phyloP scores from a whole-genome alignment of 2,888 invertebrate species.

The Poecilus cupreus region DNA sequence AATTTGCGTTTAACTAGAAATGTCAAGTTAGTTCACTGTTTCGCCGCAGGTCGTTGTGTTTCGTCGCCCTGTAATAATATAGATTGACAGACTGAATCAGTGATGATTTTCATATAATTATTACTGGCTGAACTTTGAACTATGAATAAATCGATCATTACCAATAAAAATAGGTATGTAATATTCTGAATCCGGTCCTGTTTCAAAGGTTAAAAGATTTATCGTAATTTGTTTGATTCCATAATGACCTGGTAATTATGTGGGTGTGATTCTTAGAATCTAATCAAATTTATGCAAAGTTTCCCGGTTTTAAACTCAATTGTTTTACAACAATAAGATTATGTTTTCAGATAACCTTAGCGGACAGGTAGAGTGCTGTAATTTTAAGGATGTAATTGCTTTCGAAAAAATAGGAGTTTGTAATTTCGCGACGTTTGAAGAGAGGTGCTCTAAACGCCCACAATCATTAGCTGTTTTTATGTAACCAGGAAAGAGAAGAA shows the following conservation, averaged over 20 bases:
- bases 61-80: too few species aligned
- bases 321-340: conserved; percentile 34
- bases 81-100: too few species aligned
- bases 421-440: conserved; percentile 5
- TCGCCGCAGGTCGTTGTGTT: too few species aligned
- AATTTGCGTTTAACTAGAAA: too few species aligned
- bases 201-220: conserved; percentile 4
- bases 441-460: conserved; percentile 12
- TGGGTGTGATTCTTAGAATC: conserved; percentile 38
- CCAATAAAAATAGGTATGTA: too few species aligned
- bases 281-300: conserved; percentile 13
- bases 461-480: conserved; percentile 2
- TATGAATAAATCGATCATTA: too few species aligned
- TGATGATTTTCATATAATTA: too few species aligned
- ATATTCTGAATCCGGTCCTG: not conserved
- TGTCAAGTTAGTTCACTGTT: too few species aligned
- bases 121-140: too few species aligned
- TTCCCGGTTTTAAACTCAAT: not conserved
- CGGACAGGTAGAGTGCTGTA: not conserved
- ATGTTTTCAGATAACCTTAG: not conserved
- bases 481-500: not conserved
- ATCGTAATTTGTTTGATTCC: conserved; percentile 20
- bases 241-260: conserved; percentile 31
- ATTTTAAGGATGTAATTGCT: conserved; percentile 8
- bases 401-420: not conserved